phyloP scores from a whole-genome alignment of 2,113 vertebrate species.

The Chaetorhynchus papuensis region DNA sequence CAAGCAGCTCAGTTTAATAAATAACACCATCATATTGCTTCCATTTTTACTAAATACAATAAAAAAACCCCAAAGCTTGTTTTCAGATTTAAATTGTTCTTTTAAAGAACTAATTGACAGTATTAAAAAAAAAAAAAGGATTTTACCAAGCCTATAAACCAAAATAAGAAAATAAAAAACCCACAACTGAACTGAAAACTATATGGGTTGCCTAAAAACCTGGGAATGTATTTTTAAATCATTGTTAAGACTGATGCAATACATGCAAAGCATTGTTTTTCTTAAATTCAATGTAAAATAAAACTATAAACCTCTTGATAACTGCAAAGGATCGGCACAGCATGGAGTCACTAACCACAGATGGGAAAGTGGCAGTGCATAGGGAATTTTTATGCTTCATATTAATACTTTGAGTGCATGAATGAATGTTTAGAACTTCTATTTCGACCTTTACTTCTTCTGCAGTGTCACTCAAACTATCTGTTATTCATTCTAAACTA shows the following conservation, averaged over 20 bases:
- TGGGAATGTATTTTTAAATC: background rate
- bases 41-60: background rate
- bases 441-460: background rate
- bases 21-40: background rate
- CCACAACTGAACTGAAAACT: background rate
- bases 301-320: background rate
- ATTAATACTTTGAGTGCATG: background rate
- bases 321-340: background rate
- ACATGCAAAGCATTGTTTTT: background rate
- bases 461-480: background rate
- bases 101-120: background rate
- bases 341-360: background rate
- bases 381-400: background rate
- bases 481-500: background rate
- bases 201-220: background rate
- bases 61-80: rapidly evolving
- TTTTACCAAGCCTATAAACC: background rate
- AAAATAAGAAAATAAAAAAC: background rate
- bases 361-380: background rate
- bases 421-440: background rate
- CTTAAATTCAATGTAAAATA: background rate
- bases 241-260: background rate
- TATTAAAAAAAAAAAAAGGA: background rate
- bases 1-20: background rate
- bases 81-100: background rate